Evolutionary conservation across 2,797 vertebrate genomes (phyloP).

Genomic region (Tiaroga cobitis): DNA sequence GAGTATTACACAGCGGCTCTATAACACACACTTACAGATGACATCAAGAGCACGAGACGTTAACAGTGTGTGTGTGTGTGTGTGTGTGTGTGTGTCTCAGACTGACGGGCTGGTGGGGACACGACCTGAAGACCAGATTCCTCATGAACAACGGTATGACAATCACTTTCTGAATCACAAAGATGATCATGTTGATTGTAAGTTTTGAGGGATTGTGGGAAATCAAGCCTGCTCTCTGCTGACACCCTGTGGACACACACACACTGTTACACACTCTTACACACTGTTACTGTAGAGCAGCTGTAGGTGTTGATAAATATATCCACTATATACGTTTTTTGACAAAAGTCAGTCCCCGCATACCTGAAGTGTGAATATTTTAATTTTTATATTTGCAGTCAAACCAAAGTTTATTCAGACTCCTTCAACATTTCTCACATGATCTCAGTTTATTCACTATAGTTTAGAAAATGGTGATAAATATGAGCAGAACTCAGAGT

Average conservation of each 20-base stretch:
- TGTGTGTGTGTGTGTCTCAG: constrained; percentile 71
- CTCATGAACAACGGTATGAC: constrained; percentile 88
- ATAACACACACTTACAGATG: neutral
- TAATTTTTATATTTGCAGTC: no score
- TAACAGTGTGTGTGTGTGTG: constrained; percentile 19
- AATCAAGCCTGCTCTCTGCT: constrained; percentile 1
- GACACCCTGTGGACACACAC: constrained; percentile 11
- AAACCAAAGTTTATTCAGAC: no score
- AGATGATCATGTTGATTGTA: neutral
- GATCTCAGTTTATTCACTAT: no score
- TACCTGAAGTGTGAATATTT: neutral
- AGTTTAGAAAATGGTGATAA: no score
- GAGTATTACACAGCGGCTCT: constrained; percentile 68
- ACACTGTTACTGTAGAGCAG: neutral
- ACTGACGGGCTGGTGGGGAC: constrained; percentile 92
- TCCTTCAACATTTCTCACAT: no score
- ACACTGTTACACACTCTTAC: neutral
- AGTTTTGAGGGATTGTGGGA: neutral
- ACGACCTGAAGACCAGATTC: constrained; percentile 87
- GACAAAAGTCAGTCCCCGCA: neutral
- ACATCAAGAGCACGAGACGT: neutral
- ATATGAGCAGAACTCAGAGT: no score
- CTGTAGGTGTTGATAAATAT: neutral
- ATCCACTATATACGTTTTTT: neutral
- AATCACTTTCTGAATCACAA: neutral